Evolutionary conservation across 53 echinoderm and acorn worm species (phyloP).

Genomic region (Antedon mediterranea): DNA sequence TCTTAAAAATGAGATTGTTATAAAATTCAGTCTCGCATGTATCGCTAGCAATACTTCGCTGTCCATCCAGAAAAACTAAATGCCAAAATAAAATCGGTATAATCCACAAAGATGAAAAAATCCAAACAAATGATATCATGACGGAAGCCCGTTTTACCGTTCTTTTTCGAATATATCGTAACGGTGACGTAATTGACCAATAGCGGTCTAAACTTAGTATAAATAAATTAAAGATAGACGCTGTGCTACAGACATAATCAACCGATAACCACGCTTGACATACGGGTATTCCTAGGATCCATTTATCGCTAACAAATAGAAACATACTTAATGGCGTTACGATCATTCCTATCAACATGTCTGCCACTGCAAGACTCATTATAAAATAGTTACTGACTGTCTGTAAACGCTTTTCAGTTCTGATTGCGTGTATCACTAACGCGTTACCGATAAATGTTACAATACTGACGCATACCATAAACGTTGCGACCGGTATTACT

Average conservation of each 20-base stretch:
- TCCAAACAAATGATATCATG: constrained; percentile 84
- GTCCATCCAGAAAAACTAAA: constrained; percentile 23
- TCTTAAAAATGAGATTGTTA: constrained; percentile 47
- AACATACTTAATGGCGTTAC: constrained; percentile 86
- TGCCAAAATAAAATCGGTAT: constrained; percentile 77
- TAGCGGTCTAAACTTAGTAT: constrained; percentile 84
- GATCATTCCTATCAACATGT: constrained; percentile 67
- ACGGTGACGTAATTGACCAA: constrained; percentile 85
- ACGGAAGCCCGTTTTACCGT: constrained; percentile 63
- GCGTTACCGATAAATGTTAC: constrained; percentile 75
- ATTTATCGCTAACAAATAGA: constrained; percentile 54
- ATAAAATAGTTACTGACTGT: constrained; percentile 95
- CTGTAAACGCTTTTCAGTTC: constrained; percentile 66
- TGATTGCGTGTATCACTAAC: constrained; percentile 74
- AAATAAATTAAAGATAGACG: constrained; percentile 88
- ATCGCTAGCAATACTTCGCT: constrained; percentile 26
- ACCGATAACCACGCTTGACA: constrained; percentile 78
- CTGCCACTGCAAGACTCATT: constrained; percentile 79
- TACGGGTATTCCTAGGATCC: constrained; percentile 61
- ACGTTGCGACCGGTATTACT: constrained; percentile 61
- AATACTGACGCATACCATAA: constrained; percentile 59
- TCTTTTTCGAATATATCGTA: constrained; percentile 80
- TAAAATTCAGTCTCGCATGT: constrained; percentile 80
- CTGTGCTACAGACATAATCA: constrained; percentile 85
- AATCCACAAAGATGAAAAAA: constrained; percentile 41